Percentiles rank a stretch among this genome's conserved stretches.
Evolutionary conservation across 30 jellyfish, hydroid and myxozoan species (phyloP).

Genomic region (Aurelia aurita): DNA sequence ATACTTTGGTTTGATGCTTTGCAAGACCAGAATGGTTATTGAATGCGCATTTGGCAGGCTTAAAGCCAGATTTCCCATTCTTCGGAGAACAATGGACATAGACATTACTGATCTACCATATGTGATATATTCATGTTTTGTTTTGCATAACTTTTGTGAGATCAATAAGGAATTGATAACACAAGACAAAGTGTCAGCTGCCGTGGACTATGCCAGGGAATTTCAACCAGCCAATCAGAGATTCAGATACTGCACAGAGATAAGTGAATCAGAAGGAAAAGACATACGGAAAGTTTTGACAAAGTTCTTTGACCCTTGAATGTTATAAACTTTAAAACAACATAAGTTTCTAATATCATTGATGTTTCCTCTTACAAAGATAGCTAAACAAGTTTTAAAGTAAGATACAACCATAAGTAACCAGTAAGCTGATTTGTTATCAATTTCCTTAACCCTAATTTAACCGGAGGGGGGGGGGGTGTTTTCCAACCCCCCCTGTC

Average conservation of each 20-base stretch:
- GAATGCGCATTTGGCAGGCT: constrained; percentile 58
- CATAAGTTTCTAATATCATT: too few relatives aligned
- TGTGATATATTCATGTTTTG: constrained; percentile 19
- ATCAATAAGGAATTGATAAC: constrained; percentile 30
- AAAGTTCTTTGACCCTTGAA: constrained; percentile 18
- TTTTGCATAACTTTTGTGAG: constrained; percentile 29
- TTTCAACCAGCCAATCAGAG: constrained; percentile 33
- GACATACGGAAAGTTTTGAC: constrained; percentile 32
- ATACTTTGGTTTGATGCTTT: constrained; percentile 34
- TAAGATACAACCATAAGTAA: too few relatives aligned
- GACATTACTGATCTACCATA: not conserved
- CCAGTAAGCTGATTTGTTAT: too few relatives aligned
- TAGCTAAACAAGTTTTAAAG: too few relatives aligned
- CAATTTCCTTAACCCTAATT: too few relatives aligned
- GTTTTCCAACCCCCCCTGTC: too few relatives aligned
- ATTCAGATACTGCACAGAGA: constrained; percentile 19
- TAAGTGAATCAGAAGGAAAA: constrained; percentile 27
- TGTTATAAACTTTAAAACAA: too few relatives aligned
- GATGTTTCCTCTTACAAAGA: too few relatives aligned
- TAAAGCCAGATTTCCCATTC: constrained; percentile 39
- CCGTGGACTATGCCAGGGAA: constrained; percentile 32
- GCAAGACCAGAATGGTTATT: constrained; percentile 28
- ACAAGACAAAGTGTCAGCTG: constrained; percentile 14
- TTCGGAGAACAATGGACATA: constrained; percentile 44
- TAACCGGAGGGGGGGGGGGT: too few relatives aligned